Conservation (phyloP, 2,797 vertebrate genomes). For the Philypnodon macrostomus region DNA sequence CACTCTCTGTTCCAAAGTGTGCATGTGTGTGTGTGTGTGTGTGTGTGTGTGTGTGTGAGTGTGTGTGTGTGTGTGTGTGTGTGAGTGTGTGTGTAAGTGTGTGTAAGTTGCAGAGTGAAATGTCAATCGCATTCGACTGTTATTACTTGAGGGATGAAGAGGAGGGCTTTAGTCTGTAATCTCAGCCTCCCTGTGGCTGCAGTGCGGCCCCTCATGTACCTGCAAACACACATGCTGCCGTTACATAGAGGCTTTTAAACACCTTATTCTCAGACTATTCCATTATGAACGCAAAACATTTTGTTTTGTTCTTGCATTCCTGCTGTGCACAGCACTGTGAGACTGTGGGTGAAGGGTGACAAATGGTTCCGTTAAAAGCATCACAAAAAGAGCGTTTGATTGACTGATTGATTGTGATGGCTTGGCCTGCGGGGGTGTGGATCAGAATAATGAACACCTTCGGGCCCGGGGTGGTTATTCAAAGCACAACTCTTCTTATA, state of each 20-base stretch:
- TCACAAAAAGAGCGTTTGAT: conserved; percentile 51
- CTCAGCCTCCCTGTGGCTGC: conserved; percentile 56
- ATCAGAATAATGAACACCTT: conserved; percentile 61
- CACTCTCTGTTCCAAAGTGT: neutral
- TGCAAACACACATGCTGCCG: conserved; percentile 37
- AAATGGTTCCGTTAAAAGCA: conserved; percentile 61
- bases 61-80: conserved; percentile 14
- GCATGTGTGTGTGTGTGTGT: conserved; percentile 25
- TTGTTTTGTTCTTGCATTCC: conserved; percentile 46
- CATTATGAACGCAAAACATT: conserved; percentile 48
- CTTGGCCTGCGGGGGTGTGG: conserved; percentile 41
- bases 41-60: conserved; percentile 18
- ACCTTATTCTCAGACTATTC: conserved; percentile 40
- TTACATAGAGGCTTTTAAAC: conserved; percentile 52
- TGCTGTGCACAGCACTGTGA: conserved; percentile 29
- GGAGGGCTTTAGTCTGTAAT: conserved; percentile 66
- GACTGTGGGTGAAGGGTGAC: conserved; percentile 52
- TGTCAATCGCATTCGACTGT: conserved; percentile 72
- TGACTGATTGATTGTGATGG: conserved; percentile 68
- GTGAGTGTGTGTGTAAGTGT: conserved; percentile 9
- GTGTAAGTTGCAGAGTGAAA: conserved; percentile 62
- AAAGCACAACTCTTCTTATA: conserved; percentile 28
- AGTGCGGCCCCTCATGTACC: conserved; percentile 42
- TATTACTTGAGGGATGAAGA: conserved; percentile 73
- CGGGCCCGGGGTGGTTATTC: conserved; percentile 31